Conservation (phyloP, 64 coral and sea anemone species). For the Montipora capricornis region DNA sequence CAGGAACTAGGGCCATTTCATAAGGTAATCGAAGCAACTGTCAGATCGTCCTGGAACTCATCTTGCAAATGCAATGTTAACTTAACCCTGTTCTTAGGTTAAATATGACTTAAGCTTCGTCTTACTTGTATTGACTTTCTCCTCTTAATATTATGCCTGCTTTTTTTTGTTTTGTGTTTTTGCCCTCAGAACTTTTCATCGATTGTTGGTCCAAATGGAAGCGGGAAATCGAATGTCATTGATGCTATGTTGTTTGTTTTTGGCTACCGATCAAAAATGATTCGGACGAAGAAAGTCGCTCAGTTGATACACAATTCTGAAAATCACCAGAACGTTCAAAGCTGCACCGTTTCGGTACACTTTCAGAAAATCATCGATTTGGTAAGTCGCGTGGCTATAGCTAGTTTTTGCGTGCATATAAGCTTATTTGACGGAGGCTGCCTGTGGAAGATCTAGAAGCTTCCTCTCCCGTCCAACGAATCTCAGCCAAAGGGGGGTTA, state of each 20-base stretch:
- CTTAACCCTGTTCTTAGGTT: no score
- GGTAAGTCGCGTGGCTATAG: constrained; percentile 63
- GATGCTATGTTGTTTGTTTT: constrained; percentile 99
- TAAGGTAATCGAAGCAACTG: constrained; percentile 55
- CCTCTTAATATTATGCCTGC: neutral
- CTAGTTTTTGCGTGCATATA: no score
- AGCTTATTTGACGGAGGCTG: no score
- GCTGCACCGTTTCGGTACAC: constrained; percentile 90
- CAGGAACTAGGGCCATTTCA: constrained; percentile 98
- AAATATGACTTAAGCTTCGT: no score
- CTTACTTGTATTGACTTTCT: no score
- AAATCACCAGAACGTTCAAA: constrained; percentile 83
- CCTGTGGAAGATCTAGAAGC: no score
- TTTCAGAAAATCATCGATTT: constrained; percentile 97
- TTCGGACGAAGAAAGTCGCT: constrained; percentile 96
- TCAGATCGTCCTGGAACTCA: no score
- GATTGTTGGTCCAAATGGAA: constrained; percentile 99
- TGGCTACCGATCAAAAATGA: constrained; percentile 98
- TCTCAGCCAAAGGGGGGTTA: no score
- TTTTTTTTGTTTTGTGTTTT: neutral
- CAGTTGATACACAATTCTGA: constrained; percentile 98
- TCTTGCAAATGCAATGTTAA: no score
- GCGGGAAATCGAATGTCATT: constrained; percentile 99
- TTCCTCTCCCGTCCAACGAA: no score
- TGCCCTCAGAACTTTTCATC: constrained; percentile 90